A percentile compares a stretch with the other conserved stretches of the same genome.
Conservation (phyloP, 2,113 vertebrate species). For the Misgurnus anguillicaudatus region DNA sequence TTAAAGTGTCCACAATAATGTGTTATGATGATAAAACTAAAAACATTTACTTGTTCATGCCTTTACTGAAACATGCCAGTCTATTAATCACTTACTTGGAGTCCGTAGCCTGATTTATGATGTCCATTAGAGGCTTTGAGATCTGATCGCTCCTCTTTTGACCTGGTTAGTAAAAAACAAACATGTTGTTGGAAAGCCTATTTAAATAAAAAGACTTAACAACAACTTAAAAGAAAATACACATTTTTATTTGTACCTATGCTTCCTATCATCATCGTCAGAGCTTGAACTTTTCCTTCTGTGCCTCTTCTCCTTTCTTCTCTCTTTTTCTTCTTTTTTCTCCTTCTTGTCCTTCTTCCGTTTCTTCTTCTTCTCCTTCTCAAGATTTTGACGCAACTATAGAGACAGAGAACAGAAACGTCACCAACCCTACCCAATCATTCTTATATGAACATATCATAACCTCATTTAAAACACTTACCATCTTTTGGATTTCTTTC, state of each 20-base stretch:
- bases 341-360: constrained; percentile 83
- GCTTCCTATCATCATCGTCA: constrained; percentile 72
- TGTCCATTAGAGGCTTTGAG: constrained; percentile 59
- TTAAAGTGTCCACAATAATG: neutral
- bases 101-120: constrained; percentile 79
- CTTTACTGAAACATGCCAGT: neutral
- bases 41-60: neutral
- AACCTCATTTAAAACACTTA: constrained; percentile 61
- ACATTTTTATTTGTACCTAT: constrained; percentile 52
- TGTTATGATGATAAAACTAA: neutral
- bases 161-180: constrained; percentile 70
- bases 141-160: constrained; percentile 61
- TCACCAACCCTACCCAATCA: neutral
- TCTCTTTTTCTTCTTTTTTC: constrained; percentile 80
- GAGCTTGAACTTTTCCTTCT: constrained; percentile 74
- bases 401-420: neutral
- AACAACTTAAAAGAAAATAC: neutral
- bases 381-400: constrained; percentile 91
- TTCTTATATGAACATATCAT: neutral
- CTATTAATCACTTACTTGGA: constrained; percentile 75
- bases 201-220: neutral
- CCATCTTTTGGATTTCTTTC: constrained; percentile 96
- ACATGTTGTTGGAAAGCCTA: neutral
- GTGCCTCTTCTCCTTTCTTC: constrained; percentile 81
- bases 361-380: constrained; percentile 81